Evolutionary conservation across 1,140 invertebrate species (phyloP).

Genomic region (Monomorium pharaonis): DNA sequence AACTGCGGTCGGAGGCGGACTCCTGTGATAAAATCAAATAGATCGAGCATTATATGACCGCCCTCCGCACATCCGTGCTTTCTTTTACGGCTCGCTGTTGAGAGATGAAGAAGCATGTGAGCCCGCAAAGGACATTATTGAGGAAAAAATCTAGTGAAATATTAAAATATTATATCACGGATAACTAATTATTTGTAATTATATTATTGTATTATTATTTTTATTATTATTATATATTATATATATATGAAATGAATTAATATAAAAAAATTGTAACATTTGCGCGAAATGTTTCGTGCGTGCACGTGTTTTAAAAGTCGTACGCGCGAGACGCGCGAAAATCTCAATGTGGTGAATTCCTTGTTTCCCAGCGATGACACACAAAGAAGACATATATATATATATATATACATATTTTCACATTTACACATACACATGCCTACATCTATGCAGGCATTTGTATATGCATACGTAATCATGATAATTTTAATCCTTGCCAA

Average conservation of each 20-base stretch:
- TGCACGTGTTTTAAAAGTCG: constrained; percentile 4
- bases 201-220: constrained; percentile 77
- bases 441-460: neutral
- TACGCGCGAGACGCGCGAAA: neutral
- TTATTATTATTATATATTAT: constrained; percentile 77
- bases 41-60: constrained; percentile 48
- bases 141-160: constrained; percentile 84
- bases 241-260: constrained; percentile 71
- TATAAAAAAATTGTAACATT: constrained; percentile 67
- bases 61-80: constrained; percentile 38
- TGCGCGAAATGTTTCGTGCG: constrained; percentile 37
- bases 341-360: neutral
- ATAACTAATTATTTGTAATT: constrained; percentile 79
- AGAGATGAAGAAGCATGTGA: neutral
- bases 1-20: constrained; percentile 73
- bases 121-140: constrained; percentile 67
- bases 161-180: constrained; percentile 77
- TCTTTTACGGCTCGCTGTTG: constrained; percentile 8
- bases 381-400: neutral
- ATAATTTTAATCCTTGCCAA: constrained; percentile 45
- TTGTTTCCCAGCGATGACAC: neutral
- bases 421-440: neutral
- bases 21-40: constrained; percentile 84
- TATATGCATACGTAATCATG: constrained; percentile 25
- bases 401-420: neutral